These are phyloP conservation scores for Drymodes brunneopygia DNA, from an alignment of 2,113 vertebrate genomes.

Conservation along the genomic window DNA sequence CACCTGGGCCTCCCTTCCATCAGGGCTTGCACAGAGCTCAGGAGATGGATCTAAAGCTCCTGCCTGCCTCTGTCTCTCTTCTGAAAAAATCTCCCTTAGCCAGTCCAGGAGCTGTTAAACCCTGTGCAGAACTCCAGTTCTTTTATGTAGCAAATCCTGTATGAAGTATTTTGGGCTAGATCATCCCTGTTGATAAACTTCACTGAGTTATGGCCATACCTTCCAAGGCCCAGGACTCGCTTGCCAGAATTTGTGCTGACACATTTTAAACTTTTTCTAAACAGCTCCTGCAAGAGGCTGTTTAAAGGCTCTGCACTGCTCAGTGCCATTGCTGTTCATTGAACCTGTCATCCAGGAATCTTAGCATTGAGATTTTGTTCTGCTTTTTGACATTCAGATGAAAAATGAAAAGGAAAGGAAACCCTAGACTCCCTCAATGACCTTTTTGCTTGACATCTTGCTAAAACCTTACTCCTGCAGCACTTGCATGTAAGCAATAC, in stretches of 20 bases:
- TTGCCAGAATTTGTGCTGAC: not conserved
- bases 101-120: not conserved
- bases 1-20: not conserved
- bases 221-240: not conserved
- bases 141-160: accelerated
- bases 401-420: not conserved
- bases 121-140: not conserved
- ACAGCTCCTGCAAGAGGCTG: not conserved
- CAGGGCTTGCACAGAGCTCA: not conserved
- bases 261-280: not conserved
- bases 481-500: not conserved
- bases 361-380: not conserved
- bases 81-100: not conserved
- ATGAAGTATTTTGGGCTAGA: not conserved
- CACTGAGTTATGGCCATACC: not conserved
- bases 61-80: not conserved
- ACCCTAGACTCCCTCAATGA: not conserved
- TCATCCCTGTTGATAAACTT: not conserved
- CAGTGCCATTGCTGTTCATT: not conserved
- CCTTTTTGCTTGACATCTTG: not conserved
- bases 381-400: not conserved
- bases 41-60: not conserved
- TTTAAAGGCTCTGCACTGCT: not conserved
- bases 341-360: not conserved
- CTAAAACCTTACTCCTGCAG: not conserved